Conservation (phyloP, 2,888 invertebrate species). For the Epirrhoe alternata region DNA sequence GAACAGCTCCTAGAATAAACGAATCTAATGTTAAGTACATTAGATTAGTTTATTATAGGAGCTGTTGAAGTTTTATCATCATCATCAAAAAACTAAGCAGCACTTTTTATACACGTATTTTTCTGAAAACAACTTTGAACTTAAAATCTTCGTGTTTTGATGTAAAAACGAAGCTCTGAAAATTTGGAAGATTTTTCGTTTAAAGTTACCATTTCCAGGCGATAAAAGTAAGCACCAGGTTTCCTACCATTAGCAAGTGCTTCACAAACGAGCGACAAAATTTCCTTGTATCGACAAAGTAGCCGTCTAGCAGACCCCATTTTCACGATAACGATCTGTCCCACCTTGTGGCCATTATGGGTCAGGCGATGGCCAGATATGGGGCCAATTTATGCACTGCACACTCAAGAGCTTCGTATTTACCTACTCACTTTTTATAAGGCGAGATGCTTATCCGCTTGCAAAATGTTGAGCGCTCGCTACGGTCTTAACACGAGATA, state of each 20-base stretch:
- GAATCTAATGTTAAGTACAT: too few species aligned
- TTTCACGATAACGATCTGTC: conserved; percentile 79
- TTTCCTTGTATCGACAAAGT: conserved; percentile 77
- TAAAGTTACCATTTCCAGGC: conserved; percentile 17
- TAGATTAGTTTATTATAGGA: too few species aligned
- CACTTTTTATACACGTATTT: neutral
- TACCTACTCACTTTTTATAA: conserved; percentile 73
- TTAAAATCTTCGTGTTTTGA: neutral
- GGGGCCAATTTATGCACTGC: conserved; percentile 79
- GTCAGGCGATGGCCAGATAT: conserved; percentile 80
- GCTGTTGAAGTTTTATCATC: too few species aligned
- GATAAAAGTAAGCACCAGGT: conserved; percentile 29
- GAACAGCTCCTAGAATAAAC: too few species aligned
- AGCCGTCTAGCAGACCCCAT: conserved; percentile 68
- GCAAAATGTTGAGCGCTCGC: conserved; percentile 55
- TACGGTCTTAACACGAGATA: conserved; percentile 41
- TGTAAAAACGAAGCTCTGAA: neutral
- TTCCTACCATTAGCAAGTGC: conserved; percentile 41
- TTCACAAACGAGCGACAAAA: conserved; percentile 71
- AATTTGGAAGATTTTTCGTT: neutral
- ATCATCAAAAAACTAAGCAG: neutral
- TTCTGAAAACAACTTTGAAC: neutral
- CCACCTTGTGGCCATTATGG: conserved; percentile 79
- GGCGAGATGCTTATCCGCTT: conserved; percentile 66
- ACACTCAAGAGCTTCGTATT: conserved; percentile 70